Percentiles rank a stretch among this genome's conserved stretches.
Conservation (phyloP, 1,140 invertebrate genomes). For the Diorhabda elongata region DNA sequence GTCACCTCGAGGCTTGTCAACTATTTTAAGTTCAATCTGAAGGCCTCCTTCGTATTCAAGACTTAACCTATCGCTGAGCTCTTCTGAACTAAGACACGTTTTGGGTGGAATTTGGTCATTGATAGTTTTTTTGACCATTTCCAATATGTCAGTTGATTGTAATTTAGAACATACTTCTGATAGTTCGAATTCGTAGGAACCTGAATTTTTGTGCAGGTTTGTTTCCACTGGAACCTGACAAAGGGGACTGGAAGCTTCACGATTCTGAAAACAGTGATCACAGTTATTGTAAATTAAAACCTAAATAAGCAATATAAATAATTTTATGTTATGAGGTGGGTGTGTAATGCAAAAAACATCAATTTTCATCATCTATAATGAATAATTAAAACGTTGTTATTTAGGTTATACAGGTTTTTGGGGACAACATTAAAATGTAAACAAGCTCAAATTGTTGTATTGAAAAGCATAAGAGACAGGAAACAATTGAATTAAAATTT, state of each 20-base stretch:
- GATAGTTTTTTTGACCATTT: slow-evolving; percentile 76
- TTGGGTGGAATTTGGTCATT: slow-evolving; percentile 71
- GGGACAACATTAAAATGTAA: too few relatives aligned
- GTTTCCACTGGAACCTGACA: slow-evolving; percentile 11
- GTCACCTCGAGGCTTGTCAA: slow-evolving; percentile 63
- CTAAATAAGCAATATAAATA: too few relatives aligned
- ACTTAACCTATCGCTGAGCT: slow-evolving; percentile 45
- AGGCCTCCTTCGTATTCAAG: slow-evolving; percentile 80
- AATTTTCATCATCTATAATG: too few relatives aligned
- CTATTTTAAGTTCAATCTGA: slow-evolving; percentile 81
- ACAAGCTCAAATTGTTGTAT: too few relatives aligned
- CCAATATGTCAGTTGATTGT: slow-evolving; percentile 73
- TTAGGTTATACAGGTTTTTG: too few relatives aligned
- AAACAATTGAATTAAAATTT: too few relatives aligned
- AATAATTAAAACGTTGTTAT: too few relatives aligned
- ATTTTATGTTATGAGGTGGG: too few relatives aligned
- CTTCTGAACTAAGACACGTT: slow-evolving; percentile 56
- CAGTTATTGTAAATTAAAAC: too few relatives aligned
- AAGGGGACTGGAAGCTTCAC: background rate
- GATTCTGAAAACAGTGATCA: background rate
- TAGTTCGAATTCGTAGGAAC: slow-evolving; percentile 50
- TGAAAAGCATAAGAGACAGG: too few relatives aligned
- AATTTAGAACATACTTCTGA: slow-evolving; percentile 74
- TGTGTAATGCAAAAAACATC: too few relatives aligned
- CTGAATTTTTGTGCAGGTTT: slow-evolving; percentile 34